Percentiles rank a stretch among this genome's conserved stretches.
phyloP scores from a whole-genome alignment of 53 echinoderm and acorn worm genomes.

The Echinarachnius parma region DNA sequence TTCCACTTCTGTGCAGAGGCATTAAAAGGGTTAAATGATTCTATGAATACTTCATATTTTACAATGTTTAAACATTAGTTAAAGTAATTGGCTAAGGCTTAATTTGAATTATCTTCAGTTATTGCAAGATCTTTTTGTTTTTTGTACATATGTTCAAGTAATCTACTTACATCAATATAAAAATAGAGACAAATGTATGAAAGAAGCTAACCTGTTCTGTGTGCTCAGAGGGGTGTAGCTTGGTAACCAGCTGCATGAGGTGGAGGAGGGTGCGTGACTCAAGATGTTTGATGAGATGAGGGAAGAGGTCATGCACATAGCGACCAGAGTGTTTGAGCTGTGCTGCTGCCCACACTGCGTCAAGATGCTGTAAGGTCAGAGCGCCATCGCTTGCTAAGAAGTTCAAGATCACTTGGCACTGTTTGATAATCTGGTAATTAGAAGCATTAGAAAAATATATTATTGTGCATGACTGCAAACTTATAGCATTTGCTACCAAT shows the following conservation, averaged over 20 bases:
- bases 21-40: too few relatives aligned
- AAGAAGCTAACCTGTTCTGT: conserved; percentile 89
- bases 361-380: conserved; percentile 73
- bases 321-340: conserved; percentile 90
- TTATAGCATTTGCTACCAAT: not conserved
- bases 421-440: conserved; percentile 75
- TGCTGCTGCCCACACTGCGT: conserved; percentile 81
- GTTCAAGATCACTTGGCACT: conserved; percentile 87
- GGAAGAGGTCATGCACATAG: conserved; percentile 84
- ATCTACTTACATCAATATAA: too few relatives aligned
- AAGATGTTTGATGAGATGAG: conserved; percentile 79
- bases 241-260: conserved; percentile 74
- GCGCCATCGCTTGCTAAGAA: conserved; percentile 87
- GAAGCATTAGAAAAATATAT: not conserved
- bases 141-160: too few relatives aligned
- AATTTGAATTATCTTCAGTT: too few relatives aligned
- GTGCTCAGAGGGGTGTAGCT: conserved; percentile 80
- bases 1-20: too few relatives aligned
- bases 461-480: not conserved
- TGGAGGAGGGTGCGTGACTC: conserved; percentile 76
- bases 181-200: too few relatives aligned
- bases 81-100: too few relatives aligned
- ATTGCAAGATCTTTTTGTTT: too few relatives aligned
- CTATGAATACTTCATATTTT: not conserved
- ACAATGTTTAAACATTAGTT: not conserved